Conservation (phyloP, 2,113 vertebrate genomes). For the Menidia beryllina region DNA sequence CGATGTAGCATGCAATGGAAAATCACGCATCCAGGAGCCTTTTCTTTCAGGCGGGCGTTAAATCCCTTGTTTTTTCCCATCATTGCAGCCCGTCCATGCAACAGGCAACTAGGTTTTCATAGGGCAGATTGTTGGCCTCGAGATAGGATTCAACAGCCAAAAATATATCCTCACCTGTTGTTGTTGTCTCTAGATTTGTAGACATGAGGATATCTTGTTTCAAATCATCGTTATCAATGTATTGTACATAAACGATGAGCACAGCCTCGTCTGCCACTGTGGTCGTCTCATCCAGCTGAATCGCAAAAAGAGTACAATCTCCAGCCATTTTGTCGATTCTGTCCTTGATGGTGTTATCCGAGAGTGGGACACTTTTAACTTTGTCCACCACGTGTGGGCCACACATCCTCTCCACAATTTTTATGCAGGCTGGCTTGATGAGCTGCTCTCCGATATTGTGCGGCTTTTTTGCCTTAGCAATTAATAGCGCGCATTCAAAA, state of each 20-base stretch:
- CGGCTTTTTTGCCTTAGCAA: not conserved
- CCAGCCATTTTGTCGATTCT: too few relatives aligned
- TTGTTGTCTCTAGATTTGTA: too few relatives aligned
- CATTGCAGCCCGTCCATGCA: not conserved
- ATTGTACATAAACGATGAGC: too few relatives aligned
- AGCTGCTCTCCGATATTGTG: not conserved
- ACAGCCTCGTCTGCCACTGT: too few relatives aligned
- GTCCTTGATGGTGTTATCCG: not conserved
- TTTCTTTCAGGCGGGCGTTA: conserved; percentile 3
- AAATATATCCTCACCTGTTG: too few relatives aligned
- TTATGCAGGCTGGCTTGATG: not conserved
- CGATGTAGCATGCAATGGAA: conserved; percentile 2
- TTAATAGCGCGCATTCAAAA: not conserved
- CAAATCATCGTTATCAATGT: too few relatives aligned
- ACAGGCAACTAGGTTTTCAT: not conserved
- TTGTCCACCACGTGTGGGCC: not conserved
- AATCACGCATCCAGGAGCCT: not conserved
- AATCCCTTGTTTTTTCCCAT: conserved; percentile 11
- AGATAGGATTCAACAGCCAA: too few relatives aligned
- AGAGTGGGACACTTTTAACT: conserved; percentile 1
- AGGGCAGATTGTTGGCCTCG: not conserved
- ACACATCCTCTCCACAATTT: not conserved
- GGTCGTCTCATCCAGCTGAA: too few relatives aligned
- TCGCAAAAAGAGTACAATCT: too few relatives aligned
- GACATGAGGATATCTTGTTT: too few relatives aligned